Base-by-base conservation (phyloP, 2,888 invertebrate genomes). In the Leucozona laternaria region DNA sequence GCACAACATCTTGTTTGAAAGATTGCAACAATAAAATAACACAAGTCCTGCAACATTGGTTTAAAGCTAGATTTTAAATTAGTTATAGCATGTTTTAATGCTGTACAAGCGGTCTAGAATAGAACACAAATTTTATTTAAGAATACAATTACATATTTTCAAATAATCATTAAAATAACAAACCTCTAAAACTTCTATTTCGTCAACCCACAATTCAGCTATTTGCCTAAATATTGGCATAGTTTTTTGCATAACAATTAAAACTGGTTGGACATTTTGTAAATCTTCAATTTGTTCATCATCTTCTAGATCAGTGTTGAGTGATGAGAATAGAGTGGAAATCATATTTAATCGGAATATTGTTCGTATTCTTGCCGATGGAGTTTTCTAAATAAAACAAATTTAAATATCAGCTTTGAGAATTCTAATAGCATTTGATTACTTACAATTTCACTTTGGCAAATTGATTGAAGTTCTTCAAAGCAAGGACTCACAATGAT, bases 61-160 rank as follows among this genome's bases (percentile, higher is more conserved):
- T 95, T 93, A 89, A 95, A 95, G 83, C 96, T 95, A 81, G 95
- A 95, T 92, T 96, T 93, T 76, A 97, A 92, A 55, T 96, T 95
- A 0, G 95, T 94, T 15, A 97, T 93, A 3, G 95, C 95, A 91
- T 96, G 95, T 91, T 96, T 97, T 79, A 97, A 92, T 68, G 97
- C 93, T 80, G 94, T 94, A 92, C 96, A 96, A 88, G 97, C 93
- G 13, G 96, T 94, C 96, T 97, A 93, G 68, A 92, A 92, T 72
- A 84, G 71, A 73, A 37, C 71, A 50, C 75, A 60, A 28, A 45
- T n/a, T 25, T 37, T n/a, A 37, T 45, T 37, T 8, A 71, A 28
- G 25, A 43, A 4, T 6, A 15, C 2, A 3, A 10, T 0, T 13
- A 8, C 4, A 48, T 2, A 40, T n/a, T 7, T 31, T 25, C 34